Evolutionary conservation across 2,113 vertebrate species (phyloP).

Genomic region (Cottus gobio): DNA sequence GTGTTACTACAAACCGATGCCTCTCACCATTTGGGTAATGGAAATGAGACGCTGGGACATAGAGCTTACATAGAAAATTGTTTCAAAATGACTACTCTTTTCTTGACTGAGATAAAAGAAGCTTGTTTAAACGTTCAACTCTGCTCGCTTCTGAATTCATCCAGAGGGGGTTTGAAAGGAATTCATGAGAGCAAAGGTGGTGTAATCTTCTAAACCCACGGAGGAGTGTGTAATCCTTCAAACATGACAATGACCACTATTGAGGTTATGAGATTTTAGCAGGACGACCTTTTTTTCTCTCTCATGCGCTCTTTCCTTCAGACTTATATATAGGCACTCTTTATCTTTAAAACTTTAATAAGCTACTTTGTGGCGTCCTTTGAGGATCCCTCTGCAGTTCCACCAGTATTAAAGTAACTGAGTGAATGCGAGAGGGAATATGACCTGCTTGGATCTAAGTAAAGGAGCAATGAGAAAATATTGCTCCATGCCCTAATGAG

Average conservation of each 20-base stretch:
- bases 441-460: slow-evolving; percentile 12
- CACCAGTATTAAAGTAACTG: slow-evolving; percentile 13
- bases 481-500: neutral
- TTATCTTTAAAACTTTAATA: slow-evolving; percentile 44
- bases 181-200: slow-evolving; percentile 31
- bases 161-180: slow-evolving; percentile 4
- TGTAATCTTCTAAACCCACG: slow-evolving; percentile 44
- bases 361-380: slow-evolving; percentile 49
- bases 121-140: neutral
- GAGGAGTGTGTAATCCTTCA: slow-evolving; percentile 36
- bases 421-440: slow-evolving; percentile 16
- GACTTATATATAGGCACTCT: neutral
- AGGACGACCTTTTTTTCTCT: slow-evolving; percentile 19
- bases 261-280: slow-evolving; percentile 37
- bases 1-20: neutral
- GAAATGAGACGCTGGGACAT: neutral
- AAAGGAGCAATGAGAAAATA: slow-evolving; percentile 24
- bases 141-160: slow-evolving; percentile 27
- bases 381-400: slow-evolving; percentile 36
- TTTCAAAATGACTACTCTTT: neutral
- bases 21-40: neutral
- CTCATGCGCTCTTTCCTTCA: neutral
- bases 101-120: neutral
- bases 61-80: neutral
- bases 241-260: slow-evolving; percentile 35